Base-by-base conservation (phyloP, 2,797 vertebrate genomes). In the Coreius guichenoti region DNA sequence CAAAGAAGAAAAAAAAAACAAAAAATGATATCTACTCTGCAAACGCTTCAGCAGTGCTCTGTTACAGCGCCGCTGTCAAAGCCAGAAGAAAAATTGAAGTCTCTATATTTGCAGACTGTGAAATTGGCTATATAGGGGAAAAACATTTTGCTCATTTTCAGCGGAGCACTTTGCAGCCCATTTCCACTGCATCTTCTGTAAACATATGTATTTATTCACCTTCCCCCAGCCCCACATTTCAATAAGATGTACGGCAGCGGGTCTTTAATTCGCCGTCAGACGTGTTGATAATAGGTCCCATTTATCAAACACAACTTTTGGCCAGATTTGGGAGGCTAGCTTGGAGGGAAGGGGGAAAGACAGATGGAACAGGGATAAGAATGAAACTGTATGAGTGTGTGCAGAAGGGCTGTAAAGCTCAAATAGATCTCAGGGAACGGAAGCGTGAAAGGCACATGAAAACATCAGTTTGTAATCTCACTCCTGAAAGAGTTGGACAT, bases 141-240 rank as follows among this genome's bases (percentile, higher is more conserved):
- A 84, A 77, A 70, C 74, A 56, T 81, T 87, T 58, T 3, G 39
- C 49, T 33, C 13, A 80, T 84, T 65, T 86, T 82, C 83, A 77
- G 54, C 6, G 33, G 33, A 82, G 54, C 86, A 84, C 86, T 86
- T 81, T 82, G 75, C 51, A 80, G 81, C 54, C 75, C 70, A 77
- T 85, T 86, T 86, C 79, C 65, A 81, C 77, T 51, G 79, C 72
- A 85, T 74, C 68, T 83, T 81, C 76, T 81, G 83, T 87, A 89
- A 86, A 89, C 69, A 89, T 84, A 89, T 89, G 85, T 86, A 89
- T 89, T 89, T 89, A 88, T 89, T 88, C 87, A 89, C 76, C 83
- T 82, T 85, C 82, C 85, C 75, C 61, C 78, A 70, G 72, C 49
- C 36, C 68, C 65, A 82, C 83, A 85, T 90, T 86, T 89, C 86